phyloP scores from a whole-genome alignment of 2,888 invertebrate genomes.

The Amitus sp. region DNA sequence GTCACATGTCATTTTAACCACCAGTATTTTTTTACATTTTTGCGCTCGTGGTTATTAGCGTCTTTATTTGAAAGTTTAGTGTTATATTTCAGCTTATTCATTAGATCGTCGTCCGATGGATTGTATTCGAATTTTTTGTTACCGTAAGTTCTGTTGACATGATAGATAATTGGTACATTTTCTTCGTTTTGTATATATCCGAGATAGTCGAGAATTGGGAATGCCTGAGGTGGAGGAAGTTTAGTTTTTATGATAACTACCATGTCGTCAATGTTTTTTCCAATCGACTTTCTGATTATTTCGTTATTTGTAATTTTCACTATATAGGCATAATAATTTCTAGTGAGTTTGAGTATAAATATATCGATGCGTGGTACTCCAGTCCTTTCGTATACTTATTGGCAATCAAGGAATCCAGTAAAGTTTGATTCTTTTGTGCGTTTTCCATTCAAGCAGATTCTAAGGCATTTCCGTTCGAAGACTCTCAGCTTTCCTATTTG shows the following conservation, averaged over 20 bases:
- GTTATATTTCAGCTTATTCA: no score
- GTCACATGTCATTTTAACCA: no score
- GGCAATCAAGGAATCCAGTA: constrained; percentile 5
- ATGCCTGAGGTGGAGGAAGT: constrained; percentile 23
- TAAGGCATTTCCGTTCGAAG: constrained; percentile 15
- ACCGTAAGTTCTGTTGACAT: neutral
- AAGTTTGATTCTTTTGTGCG: constrained; percentile 10
- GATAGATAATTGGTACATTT: constrained; percentile 12
- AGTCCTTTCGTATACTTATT: constrained; percentile 6
- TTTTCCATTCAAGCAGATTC: constrained; percentile 7
- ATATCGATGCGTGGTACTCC: constrained; percentile 6
- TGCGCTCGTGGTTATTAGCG: no score
- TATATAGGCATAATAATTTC: constrained; percentile 22
- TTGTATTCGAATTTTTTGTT: no score
- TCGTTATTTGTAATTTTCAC: constrained; percentile 9
- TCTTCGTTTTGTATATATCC: constrained; percentile 22
- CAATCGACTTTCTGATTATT: constrained; percentile 2
- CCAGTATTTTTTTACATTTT: no score
- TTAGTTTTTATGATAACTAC: constrained; percentile 10
- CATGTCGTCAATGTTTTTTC: neutral
- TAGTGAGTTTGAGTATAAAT: constrained; percentile 11
- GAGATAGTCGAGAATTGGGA: constrained; percentile 15
- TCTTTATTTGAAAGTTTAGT: no score
- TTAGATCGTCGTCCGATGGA: no score
- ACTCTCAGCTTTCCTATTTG: constrained; percentile 12